Base-by-base conservation (phyloP, 1,140 invertebrate species). In the Drosophila guanche region DNA sequence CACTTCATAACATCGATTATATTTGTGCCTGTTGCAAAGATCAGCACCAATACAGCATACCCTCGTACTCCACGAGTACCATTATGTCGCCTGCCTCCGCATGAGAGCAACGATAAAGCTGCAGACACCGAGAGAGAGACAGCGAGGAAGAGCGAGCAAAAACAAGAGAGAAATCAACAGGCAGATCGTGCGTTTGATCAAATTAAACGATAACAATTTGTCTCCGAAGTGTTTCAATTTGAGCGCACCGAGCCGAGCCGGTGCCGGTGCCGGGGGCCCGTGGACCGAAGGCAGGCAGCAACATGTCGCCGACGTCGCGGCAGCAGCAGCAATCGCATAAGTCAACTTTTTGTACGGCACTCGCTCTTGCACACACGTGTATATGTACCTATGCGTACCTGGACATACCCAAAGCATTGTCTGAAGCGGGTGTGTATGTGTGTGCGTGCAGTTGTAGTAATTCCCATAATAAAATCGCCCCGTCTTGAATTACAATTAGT, bases 141-240 rank as follows among this genome's bases (percentile, higher is more conserved):
- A 25, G n/a, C 2, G 29, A 5, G 5, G 14, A 22, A 40, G 5
- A 37, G 25, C 40, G 46, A 23, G 53, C 53, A 71, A 59, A 59
- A 65, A 61, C 58, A 61, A 68, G 50, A 47, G 66, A 69, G 66
- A 69, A 86, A 86, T 86, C 81, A 86, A 88, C 77, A 86, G 79
- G 57, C 77, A 86, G 83, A 86, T 88, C 86, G 86, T 90, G 86
- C 88, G 86, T 89, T 86, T 86, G 89, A 90, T 90, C 89, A 90
- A 90, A 90, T 90, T 90, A 89, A 90, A 90, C 89, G 89, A 90
- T 90, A 90, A 90, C 89, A 90, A 90, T 90, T 90, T 90, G 89
- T 90, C 89, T 85, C 79, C 80, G 89, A 90, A 90, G 89, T 90
- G 89, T 90, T 90, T 90, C 89, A 86, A 86, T 86, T 86, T 86